Conservation (phyloP, 2,113 vertebrate species). For the Nipponia nippon region DNA sequence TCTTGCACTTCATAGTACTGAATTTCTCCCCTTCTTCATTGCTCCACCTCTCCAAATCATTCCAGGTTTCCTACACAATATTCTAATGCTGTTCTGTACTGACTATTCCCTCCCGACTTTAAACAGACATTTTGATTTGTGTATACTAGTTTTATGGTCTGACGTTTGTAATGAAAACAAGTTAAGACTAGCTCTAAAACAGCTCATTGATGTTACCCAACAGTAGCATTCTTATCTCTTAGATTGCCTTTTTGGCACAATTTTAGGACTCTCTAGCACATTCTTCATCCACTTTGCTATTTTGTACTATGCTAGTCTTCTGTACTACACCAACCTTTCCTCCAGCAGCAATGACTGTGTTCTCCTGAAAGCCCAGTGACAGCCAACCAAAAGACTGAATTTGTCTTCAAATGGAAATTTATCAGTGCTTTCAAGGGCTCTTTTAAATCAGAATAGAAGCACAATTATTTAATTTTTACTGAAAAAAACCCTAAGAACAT, state of each 20-base stretch:
- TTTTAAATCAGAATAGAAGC: not conserved
- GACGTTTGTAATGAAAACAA: not conserved
- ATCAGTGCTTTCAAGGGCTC: not conserved
- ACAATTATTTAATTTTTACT: not conserved
- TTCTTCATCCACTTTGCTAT: not conserved
- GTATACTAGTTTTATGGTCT: not conserved
- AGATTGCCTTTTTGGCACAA: not conserved
- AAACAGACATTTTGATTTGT: not conserved
- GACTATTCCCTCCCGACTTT: not conserved
- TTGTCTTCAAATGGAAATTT: not conserved
- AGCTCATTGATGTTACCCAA: not conserved
- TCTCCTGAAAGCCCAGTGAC: not conserved
- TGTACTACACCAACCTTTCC: not conserved
- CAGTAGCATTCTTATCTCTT: not conserved
- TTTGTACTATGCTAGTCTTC: not conserved
- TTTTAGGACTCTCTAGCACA: not conserved
- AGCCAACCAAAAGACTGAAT: not conserved
- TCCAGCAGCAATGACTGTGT: not conserved
- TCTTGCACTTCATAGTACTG: not conserved
- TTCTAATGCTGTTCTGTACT: not conserved
- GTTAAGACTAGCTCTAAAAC: not conserved
- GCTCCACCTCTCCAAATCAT: not conserved
- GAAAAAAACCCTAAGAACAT: too few relatives aligned
- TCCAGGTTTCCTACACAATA: accelerated
- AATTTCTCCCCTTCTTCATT: not conserved